Evolutionary conservation across 1,140 invertebrate species (phyloP), one percentile per base, ranked within the genome.

Genomic region (Cotesia typhae): DNA sequence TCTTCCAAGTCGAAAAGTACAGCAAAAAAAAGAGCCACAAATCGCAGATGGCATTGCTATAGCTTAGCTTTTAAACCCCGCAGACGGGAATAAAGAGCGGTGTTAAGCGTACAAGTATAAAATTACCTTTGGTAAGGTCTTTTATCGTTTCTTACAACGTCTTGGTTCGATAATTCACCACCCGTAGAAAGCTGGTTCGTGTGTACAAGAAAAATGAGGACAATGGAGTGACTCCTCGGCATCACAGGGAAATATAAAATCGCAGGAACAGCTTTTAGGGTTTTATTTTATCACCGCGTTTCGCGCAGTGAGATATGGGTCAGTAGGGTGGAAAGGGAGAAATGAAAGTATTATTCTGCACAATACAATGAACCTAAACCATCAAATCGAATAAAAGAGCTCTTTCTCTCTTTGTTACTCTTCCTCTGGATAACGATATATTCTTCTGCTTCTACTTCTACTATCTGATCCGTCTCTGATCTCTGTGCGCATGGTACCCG

Each of bases 231-330:
- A 82, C 83, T 86, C 82, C 84, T 87, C 85, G 81, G 81, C 76
- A 78, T 85, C 80, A 84, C 85, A 87, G 85, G 85, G 77, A 82
- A 86, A 86, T 86, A 87, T 87, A 83, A 87, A 73, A 57, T 67
- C 71, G 67, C 70, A 85, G 83, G 81, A 82, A 85, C 79, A 61
- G 75, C 51, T 72, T 61, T 69, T 63, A 74, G 60, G 41, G 41
- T 20, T 57, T 59, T 38, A 36, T 28, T 57, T 28, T 28, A 28
- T 28, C 28, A 28, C 28, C 38, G 38, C 53, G 38, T 69, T 69
- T 69, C 41, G 41, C 47, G 37, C 51, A 17, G n/a, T 47, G 41
- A 10, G 41, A 47, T 47, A 47, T 47, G 41, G 41, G 41, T 47
- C 6, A 7, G 6, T 47, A 10, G 41, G 41, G 41, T 47, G 41